Conservation (phyloP, 2,888 invertebrate species). For the Odontomyia ornata region DNA sequence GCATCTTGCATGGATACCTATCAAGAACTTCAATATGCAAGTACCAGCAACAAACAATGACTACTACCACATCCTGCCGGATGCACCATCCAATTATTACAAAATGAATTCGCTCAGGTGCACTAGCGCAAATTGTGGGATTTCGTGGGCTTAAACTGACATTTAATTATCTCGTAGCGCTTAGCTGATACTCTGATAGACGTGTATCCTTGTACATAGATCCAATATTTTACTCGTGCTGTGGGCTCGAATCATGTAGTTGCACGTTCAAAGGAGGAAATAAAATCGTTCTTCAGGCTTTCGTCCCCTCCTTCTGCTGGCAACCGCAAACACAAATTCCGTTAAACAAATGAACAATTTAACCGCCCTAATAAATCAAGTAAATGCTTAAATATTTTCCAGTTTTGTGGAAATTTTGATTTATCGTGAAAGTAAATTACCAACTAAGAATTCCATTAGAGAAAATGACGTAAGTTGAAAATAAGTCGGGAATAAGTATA, state of each 20-base stretch:
- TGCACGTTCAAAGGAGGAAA: too few species aligned
- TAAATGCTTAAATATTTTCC: slow-evolving; percentile 9
- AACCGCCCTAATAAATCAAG: slow-evolving; percentile 25
- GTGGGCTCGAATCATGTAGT: too few species aligned
- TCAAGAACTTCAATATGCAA: too few species aligned
- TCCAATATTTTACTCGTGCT: not conserved
- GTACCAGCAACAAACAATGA: not conserved
- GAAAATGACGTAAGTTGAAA: not conserved
- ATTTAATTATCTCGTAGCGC: slow-evolving; percentile 47
- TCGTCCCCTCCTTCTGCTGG: not conserved
- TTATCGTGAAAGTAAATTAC: slow-evolving; percentile 34
- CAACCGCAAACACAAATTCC: not conserved
- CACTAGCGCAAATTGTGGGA: slow-evolving; percentile 45
- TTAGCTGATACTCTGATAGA: slow-evolving; percentile 22
- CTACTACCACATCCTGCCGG: not conserved
- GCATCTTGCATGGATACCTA: too few species aligned
- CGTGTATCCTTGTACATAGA: not conserved
- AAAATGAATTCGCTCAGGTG: slow-evolving; percentile 44
- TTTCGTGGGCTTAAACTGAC: slow-evolving; percentile 47
- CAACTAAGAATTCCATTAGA: not conserved
- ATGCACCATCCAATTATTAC: not conserved
- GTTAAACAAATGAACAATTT: slow-evolving; percentile 6
- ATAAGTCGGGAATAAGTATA: not conserved
- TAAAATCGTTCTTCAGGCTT: not conserved
- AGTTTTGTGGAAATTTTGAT: slow-evolving; percentile 19